Percentiles rank a stretch among this genome's conserved stretches.
These are phyloP conservation scores for Stenodera caucasica DNA, from an alignment of 2,888 invertebrate species.

Conservation along the genomic window DNA sequence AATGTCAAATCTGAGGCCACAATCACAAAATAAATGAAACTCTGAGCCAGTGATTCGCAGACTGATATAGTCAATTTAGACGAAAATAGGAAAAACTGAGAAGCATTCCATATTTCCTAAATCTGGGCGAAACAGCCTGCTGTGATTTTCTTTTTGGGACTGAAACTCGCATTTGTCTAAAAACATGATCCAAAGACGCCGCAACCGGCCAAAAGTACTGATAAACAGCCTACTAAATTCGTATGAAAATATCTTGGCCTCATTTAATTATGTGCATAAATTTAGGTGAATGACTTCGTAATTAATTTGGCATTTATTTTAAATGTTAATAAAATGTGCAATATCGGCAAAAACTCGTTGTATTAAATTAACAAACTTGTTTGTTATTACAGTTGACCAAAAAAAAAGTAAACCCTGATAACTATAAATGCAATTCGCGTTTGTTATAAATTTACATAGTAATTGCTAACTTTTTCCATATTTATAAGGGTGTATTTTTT, in stretches of 20 bases:
- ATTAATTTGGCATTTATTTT: neutral
- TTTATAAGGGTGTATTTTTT: neutral
- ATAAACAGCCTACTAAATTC: neutral
- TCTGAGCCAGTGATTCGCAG: too few species aligned
- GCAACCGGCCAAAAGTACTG: too few species aligned
- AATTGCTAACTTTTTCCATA: neutral
- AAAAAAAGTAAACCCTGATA: neutral
- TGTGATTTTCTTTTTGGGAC: too few species aligned
- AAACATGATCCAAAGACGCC: too few species aligned
- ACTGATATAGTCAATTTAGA: too few species aligned
- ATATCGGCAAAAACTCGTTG: neutral
- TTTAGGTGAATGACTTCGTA: neutral
- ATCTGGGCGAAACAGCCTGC: too few species aligned
- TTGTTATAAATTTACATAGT: slow-evolving; percentile 2
- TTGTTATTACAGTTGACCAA: neutral
- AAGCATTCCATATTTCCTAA: too few species aligned
- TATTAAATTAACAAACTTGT: slow-evolving; percentile 3
- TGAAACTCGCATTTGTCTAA: too few species aligned
- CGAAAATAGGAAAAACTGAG: too few species aligned
- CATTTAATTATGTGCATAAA: neutral
- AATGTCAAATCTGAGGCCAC: too few species aligned
- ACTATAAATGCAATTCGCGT: neutral
- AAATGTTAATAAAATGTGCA: slow-evolving; percentile 4
- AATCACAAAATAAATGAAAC: too few species aligned
- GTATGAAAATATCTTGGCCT: neutral